phyloP scores from a whole-genome alignment of 1,140 invertebrate species.

The Pseudomyrmex sp. region DNA sequence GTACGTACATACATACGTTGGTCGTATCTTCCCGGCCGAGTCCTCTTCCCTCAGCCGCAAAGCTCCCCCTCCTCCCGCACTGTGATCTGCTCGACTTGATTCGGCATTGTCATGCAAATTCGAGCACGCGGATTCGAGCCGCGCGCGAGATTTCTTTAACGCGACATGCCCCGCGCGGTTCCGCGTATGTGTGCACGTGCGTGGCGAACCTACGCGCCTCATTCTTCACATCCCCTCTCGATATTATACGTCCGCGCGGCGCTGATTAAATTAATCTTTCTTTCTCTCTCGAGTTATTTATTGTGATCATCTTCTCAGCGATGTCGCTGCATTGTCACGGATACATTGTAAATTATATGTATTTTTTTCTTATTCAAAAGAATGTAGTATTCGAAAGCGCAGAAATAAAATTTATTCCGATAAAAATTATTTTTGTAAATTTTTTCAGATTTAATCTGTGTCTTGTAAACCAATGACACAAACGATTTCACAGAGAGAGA shows the following conservation, averaged over 20 bases:
- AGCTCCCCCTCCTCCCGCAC: neutral
- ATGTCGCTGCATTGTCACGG: neutral
- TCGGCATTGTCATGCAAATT: constrained; percentile 78
- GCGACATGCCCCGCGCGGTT: constrained; percentile 24
- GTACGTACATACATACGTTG: neutral
- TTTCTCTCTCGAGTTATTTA: neutral
- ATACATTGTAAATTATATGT: neutral
- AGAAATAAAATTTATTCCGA: neutral
- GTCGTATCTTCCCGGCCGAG: constrained; percentile 34
- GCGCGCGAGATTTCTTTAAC: constrained; percentile 53
- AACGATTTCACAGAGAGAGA: neutral
- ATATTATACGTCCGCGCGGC: neutral
- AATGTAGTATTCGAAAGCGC: neutral
- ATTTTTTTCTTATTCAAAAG: neutral
- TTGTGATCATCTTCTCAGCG: neutral
- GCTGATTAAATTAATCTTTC: constrained; percentile 42
- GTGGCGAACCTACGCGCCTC: constrained; percentile 4
- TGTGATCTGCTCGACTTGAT: constrained; percentile 65
- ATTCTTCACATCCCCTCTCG: neutral
- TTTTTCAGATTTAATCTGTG: neutral
- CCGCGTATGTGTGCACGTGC: constrained; percentile 4
- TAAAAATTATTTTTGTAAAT: neutral
- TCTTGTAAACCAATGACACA: too few relatives aligned
- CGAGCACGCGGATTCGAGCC: constrained; percentile 38
- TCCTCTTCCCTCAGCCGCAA: neutral